Base-by-base conservation (phyloP, 2,797 vertebrate genomes). In the Scomberomorus guttatus region DNA sequence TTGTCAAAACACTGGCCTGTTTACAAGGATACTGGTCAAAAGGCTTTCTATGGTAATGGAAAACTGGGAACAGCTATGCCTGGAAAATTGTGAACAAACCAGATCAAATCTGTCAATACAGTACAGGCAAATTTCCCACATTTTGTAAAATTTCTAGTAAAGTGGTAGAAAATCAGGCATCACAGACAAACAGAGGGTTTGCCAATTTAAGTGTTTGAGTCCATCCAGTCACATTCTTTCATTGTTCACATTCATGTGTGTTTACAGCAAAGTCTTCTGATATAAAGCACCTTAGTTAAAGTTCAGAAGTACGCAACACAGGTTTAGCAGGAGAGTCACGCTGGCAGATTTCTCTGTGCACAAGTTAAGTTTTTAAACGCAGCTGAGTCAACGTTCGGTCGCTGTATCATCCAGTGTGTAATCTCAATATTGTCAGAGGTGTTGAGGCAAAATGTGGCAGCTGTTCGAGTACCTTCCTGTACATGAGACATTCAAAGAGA, bases 231-330 rank as follows among this genome's bases (percentile, higher is more conserved):
- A 59, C 66, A 46, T 78, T 79, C 51, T 22, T 9, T 54, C 54
- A 12, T 52, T 4, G 87, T 76, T 90, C 75, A 79, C 48, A 27
- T 74, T 74, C 15, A 12, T 3, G 61, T 75, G 50, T 55, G 70
- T 10, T 4, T 44, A 42, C 62, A 72, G 81, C 61, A 44, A 72
- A 72, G 2, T 79, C 68, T 17, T 56, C 56, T 34, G n/a, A 24
- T 29, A 18, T 50, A 57, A 79, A 89, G 85, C 87, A 88, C 86
- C 85, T 64, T 64, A 10, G 57, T 59, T 11, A 2, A 39, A 17
- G 62, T 70, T 74, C 1, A 83, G 70, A 55, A 50, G 59, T 39
- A 27, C 54, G 75, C 52, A 6, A 68, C 54, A 34, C 54, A 39
- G 75, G 56, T 77, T 72, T 20, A 82, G 79, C 56, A 6, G 8